Evolutionary conservation across 2,113 vertebrate genomes (phyloP).

Genomic region (Gopherus flavomarginatus): DNA sequence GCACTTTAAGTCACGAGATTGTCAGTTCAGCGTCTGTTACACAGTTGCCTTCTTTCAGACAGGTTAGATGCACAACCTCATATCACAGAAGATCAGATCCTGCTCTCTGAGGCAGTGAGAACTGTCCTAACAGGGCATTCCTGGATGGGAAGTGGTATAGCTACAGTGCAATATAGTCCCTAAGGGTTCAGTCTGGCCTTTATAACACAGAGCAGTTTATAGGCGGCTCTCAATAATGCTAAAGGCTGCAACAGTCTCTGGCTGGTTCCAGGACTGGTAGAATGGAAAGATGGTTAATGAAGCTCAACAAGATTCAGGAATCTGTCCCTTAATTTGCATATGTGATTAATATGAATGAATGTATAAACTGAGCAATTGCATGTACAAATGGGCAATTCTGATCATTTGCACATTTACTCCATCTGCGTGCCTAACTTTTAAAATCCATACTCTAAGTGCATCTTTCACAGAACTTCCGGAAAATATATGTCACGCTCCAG

Average conservation of each 20-base stretch:
- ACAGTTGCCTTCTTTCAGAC: not conserved
- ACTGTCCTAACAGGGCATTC: too few relatives aligned
- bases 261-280: not conserved
- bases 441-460: not conserved
- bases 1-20: not conserved
- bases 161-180: not conserved
- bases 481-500: not conserved
- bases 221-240: not conserved
- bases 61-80: not conserved
- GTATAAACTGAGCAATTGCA: not conserved
- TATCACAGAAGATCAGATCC: not conserved
- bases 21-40: not conserved
- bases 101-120: not conserved
- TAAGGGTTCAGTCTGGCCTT: not conserved
- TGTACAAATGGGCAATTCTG: not conserved
- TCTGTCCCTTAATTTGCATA: not conserved
- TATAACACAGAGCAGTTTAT: not conserved
- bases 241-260: not conserved
- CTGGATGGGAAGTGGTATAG: not conserved
- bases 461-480: not conserved
- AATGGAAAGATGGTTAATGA: not conserved
- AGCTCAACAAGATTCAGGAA: not conserved
- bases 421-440: not conserved
- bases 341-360: not conserved
- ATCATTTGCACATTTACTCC: not conserved